phyloP scores from a whole-genome alignment of 1,140 invertebrate species.

The Chrysoperla carnea region DNA sequence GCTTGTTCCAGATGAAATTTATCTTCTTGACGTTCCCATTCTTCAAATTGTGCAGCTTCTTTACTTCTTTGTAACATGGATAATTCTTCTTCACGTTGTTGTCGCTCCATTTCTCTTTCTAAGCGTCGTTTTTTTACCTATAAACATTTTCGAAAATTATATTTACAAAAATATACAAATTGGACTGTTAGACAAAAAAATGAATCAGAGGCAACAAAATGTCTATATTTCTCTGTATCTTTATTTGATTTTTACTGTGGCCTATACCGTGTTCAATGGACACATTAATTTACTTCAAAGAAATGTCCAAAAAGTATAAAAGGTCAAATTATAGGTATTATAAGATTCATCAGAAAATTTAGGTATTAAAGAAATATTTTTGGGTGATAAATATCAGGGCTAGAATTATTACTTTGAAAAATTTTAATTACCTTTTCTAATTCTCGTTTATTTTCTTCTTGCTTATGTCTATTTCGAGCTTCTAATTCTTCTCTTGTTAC shows the following conservation, averaged over 20 bases:
- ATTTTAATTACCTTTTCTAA: conserved; percentile 69
- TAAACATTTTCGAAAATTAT: conserved; percentile 1
- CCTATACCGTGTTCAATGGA: no score
- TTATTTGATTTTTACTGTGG: no score
- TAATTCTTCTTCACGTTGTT: conserved; percentile 80
- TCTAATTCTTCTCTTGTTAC: conserved; percentile 73
- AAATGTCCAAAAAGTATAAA: no score
- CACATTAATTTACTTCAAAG: no score
- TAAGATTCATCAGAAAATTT: no score
- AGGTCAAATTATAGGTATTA: no score
- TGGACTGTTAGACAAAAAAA: no score
- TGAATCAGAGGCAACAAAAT: no score
- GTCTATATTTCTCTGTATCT: no score
- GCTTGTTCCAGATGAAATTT: conserved; percentile 84
- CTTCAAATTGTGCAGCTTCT: conserved; percentile 86
- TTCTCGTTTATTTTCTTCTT: conserved; percentile 78
- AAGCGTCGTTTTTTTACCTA: conserved; percentile 75
- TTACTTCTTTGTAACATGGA: conserved; percentile 75
- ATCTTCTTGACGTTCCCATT: conserved; percentile 91
- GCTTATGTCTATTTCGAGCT: conserved; percentile 65
- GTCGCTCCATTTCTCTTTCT: conserved; percentile 79
- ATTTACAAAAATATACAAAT: neutral
- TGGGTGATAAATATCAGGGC: no score
- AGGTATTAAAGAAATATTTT: no score
- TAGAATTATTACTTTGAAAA: no score